These are phyloP conservation scores for Epinotia ramella DNA, from an alignment of 2,888 invertebrate species.

Conservation along the genomic window DNA sequence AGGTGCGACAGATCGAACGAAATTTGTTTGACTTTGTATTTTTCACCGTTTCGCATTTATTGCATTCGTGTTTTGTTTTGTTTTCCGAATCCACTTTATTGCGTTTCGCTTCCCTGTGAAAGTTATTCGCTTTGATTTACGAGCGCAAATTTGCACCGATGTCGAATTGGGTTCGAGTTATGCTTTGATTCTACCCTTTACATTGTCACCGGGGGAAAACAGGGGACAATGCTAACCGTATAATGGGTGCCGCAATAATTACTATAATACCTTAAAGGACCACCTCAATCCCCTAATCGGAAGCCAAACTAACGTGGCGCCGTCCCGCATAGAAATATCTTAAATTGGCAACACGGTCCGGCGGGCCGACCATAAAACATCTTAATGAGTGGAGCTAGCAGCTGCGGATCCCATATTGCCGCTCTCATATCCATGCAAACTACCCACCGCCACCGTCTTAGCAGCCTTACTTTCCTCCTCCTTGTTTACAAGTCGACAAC, in stretches of 20 bases:
- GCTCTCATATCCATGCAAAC: conserved; percentile 86
- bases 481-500: conserved; percentile 85
- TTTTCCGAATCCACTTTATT: conserved; percentile 49
- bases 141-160: conserved; percentile 50
- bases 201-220: conserved; percentile 55
- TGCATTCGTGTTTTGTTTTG: conserved; percentile 60
- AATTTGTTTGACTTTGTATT: conserved; percentile 75
- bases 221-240: conserved; percentile 72
- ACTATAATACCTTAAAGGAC: conserved; percentile 83
- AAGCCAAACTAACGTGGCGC: conserved; percentile 83
- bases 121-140: conserved; percentile 33
- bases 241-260: conserved; percentile 82
- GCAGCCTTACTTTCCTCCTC: conserved; percentile 80
- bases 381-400: conserved; percentile 85
- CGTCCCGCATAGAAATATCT: conserved; percentile 85
- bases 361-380: conserved; percentile 85
- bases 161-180: conserved; percentile 34
- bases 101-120: conserved; percentile 27
- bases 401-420: conserved; percentile 84
- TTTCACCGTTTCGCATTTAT: conserved; percentile 62
- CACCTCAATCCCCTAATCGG: conserved; percentile 84
- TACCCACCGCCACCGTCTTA: conserved; percentile 81
- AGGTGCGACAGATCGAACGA: conserved; percentile 70
- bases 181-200: conserved; percentile 46
- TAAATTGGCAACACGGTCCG: conserved; percentile 85